Conservation (phyloP, 2,888 invertebrate species). For the Acholoe squamosa region DNA sequence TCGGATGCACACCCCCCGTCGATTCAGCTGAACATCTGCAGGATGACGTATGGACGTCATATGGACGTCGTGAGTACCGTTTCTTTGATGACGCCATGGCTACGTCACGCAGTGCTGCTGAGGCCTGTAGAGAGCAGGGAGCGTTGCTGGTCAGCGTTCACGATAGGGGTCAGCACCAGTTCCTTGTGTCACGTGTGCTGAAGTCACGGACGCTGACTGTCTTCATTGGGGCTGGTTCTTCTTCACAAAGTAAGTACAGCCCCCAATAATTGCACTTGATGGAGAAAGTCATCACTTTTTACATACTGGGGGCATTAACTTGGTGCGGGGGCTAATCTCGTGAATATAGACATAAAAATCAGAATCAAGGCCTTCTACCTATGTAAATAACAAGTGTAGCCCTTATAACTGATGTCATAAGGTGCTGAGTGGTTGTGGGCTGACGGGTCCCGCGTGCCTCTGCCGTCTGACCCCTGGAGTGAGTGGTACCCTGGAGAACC, state of each 20-base stretch:
- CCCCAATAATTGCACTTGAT: no score
- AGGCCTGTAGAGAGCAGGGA: conserved; percentile 55
- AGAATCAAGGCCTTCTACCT: no score
- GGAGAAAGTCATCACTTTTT: no score
- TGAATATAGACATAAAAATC: no score
- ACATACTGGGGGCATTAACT: no score
- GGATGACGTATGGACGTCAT: conserved; percentile 64
- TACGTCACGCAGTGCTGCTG: conserved; percentile 33
- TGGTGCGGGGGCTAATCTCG: no score
- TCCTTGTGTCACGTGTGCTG: conserved; percentile 63
- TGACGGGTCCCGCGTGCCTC: conserved; percentile 59
- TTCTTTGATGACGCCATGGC: conserved; percentile 44
- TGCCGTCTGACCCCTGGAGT: conserved; percentile 65
- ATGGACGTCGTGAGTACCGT: conserved; percentile 62
- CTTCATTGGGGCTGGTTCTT: conserved; percentile 66
- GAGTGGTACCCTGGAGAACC: conserved; percentile 67
- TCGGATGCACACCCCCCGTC: no score
- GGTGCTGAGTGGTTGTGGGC: conserved; percentile 61
- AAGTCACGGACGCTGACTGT: conserved; percentile 64
- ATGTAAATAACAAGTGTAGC: no score
- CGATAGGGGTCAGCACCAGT: conserved; percentile 63
- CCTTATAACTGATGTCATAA: no score
- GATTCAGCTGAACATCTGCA: conserved; percentile 53
- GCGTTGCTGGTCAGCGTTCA: conserved; percentile 64
- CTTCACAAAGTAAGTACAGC: background rate